Evolutionary conservation across 2,888 invertebrate species (phyloP), one percentile per base, ranked within the genome.

Genomic region (Ophonus ardosiacus): DNA sequence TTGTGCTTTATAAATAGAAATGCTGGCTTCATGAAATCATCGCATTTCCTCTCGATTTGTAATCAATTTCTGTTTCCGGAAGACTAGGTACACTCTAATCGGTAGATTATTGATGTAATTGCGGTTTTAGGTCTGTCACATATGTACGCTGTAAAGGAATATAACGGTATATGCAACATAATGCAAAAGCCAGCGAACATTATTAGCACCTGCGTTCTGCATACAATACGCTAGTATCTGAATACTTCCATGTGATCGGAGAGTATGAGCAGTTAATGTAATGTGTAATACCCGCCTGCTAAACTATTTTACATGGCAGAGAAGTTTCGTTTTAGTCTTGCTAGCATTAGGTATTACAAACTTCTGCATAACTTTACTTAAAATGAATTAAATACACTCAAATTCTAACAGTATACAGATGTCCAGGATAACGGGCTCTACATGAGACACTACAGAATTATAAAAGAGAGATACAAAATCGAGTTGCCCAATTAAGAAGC

Each of bases 181-280:
- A 63, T 63, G 63, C 63, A 21, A 21, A 63, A 61, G 21, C 61
- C 24, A 31, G 40, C 40, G 61, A 15, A 1, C 17, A 71, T 40
- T 71, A 71, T 71, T 71, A 71, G 40, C 71, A 71, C 71, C 71
- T 71, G 71, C 8, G 71, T 71, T 10, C 43, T n/a, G 7, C 31
- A 31, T 24, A 24, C 3, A 43, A 43, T 61, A 61, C 61, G 7
- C 18, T 18, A 61, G 61, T 18, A 61, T 61, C n/a, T 13, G 61
- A 13, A 10, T 17, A 61, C 71, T 71, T 71, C 17, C 31, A 71
- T 40, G 21, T 24, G 63, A 10, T 18, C 13, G 59, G 24, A 63
- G 7, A 51, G 43, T 51, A 51, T 51, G 43, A 3, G 43, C 43
- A 13, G 43, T 31, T 31, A 31, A 31, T 31, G 5, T 31, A 31